Base-by-base conservation (phyloP, 2,797 vertebrate genomes). In the Pseudocheirus occidentalis region DNA sequence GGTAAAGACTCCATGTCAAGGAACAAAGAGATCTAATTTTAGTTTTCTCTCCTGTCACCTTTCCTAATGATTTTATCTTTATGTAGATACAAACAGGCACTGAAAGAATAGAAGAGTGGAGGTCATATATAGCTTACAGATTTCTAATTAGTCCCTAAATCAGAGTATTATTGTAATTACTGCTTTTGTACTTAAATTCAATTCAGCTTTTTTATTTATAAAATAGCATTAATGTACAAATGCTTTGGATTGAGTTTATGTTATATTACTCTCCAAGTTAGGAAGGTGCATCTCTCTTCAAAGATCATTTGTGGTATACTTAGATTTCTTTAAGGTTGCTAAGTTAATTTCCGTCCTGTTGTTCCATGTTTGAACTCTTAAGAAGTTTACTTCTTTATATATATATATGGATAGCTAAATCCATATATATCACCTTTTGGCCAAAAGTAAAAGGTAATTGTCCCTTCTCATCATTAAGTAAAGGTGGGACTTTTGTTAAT, bases 291-390 rank as follows among this genome's bases (percentile, higher is more conserved):
- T 87, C 27, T 9, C 3, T 27, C 10, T 87, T 50, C 1, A 11
- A 87, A 87, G 24, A 27, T 87, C 40, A 24, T 46, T 81, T 46
- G 40, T 21, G 4, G 2, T 95, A 55, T 95, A 59, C 95, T 94
- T 96, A 46, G 94, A 93, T 92, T 94, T 94, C 73, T 95, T 66
- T 95, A 93, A 92, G 87, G 94, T 96, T 93, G 29, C 52, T 59
- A 95, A 56, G 55, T 94, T 96, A 95, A 94, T 95, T 46, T 97
- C 93, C 92, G n/a, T 14, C 56, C 46, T 94, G 14, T 95, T 92
- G 34, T 93, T 87, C n/a, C 10, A 9, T 73, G n/a, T 81, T 87
- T 87, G 40, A 46, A 50, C 73, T 87, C 40, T 87, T 27, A 87
- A 18, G 92, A 66, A 52, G 52, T 52, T 52, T 52, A 52, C 52